Evolutionary conservation across 2,797 vertebrate genomes (phyloP).

Genomic region (Mormyrus proboscirostris): DNA sequence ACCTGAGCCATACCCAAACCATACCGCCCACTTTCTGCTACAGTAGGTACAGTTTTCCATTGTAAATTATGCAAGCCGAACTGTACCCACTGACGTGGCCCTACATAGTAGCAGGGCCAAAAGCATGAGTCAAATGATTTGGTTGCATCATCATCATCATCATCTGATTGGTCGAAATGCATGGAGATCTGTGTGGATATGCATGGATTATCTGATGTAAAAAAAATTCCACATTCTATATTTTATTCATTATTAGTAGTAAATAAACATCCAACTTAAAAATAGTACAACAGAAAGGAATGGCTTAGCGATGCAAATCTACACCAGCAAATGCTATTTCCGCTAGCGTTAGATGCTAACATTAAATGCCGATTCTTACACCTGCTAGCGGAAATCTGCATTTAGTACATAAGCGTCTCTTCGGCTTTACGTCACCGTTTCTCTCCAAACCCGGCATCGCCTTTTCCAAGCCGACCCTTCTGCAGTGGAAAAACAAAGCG

Average conservation of each 20-base stretch:
- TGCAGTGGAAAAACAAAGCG: not conserved
- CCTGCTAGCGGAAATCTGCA: not conserved
- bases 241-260: not conserved
- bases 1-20: not conserved
- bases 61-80: not conserved
- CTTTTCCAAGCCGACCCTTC: not conserved
- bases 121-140: not conserved
- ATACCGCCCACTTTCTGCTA: not conserved
- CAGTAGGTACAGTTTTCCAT: not conserved
- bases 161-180: not conserved
- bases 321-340: not conserved
- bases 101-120: not conserved
- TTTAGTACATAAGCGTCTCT: not conserved
- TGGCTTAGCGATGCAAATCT: not conserved
- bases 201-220: not conserved
- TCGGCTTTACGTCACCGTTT: not conserved
- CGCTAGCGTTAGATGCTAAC: not conserved
- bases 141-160: not conserved
- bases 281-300: not conserved
- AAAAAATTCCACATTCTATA: not conserved
- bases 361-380: not conserved
- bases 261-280: not conserved
- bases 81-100: not conserved
- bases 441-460: not conserved
- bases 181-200: not conserved